Evolutionary conservation across 2,888 invertebrate genomes (phyloP).

Genomic region (Endotricha flammealis): DNA sequence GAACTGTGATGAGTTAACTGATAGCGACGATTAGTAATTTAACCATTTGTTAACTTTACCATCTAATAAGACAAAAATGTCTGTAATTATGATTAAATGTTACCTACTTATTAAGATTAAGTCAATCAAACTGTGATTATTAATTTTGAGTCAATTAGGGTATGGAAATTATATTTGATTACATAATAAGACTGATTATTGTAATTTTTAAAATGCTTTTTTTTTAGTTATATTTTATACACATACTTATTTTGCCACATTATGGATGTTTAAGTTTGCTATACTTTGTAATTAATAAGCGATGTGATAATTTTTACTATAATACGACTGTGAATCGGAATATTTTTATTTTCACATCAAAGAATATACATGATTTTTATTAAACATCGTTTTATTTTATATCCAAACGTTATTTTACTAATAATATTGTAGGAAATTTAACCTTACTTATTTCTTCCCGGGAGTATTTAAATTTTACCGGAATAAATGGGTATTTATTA

Average conservation of each 20-base stretch:
- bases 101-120: background rate
- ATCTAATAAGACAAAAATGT: background rate
- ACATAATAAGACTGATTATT: background rate
- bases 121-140: constrained; percentile 3
- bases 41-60: constrained; percentile 2
- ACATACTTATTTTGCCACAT: background rate
- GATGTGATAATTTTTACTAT: background rate
- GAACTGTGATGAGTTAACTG: constrained; percentile 1
- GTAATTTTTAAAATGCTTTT: background rate
- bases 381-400: too few species aligned
- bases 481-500: constrained; percentile 1
- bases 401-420: background rate
- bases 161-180: background rate
- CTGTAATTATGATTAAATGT: constrained; percentile 1
- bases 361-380: background rate
- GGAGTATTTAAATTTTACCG: background rate
- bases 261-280: background rate
- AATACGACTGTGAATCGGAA: constrained; percentile 1
- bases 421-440: background rate
- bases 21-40: background rate
- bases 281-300: background rate
- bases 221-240: background rate
- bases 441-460: too few species aligned
- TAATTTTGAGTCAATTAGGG: background rate
- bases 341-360: background rate